These are phyloP conservation scores for Orbicella faveolata DNA, from an alignment of 64 coral and sea anemone species.

Conservation along the genomic window DNA sequence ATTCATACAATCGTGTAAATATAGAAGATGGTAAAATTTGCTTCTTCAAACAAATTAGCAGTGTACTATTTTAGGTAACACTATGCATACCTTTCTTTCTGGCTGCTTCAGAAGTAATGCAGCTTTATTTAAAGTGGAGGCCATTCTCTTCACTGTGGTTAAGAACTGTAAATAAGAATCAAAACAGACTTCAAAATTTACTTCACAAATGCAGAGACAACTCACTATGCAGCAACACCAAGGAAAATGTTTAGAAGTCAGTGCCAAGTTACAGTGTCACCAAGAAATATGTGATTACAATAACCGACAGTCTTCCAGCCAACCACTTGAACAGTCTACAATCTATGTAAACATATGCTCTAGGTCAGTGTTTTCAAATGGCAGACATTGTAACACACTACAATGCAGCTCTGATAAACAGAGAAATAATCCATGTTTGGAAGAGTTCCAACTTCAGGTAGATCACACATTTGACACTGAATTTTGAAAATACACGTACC, in stretches of 20 bases:
- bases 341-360: not conserved
- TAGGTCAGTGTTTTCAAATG: not conserved
- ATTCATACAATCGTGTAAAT: too few relatives aligned
- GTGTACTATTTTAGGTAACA: not conserved
- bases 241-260: too few relatives aligned
- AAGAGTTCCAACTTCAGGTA: not conserved
- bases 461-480: not conserved
- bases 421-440: too few relatives aligned
- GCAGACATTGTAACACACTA: not conserved
- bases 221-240: too few relatives aligned
- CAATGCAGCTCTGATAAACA: too few relatives aligned
- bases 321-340: too few relatives aligned
- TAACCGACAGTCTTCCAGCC: too few relatives aligned
- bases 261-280: too few relatives aligned
- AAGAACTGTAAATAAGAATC: not conserved
- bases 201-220: not conserved
- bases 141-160: slow-evolving; percentile 63
- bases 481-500: too few relatives aligned
- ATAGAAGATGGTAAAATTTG: too few relatives aligned
- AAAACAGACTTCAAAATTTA: slow-evolving; percentile 1
- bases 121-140: slow-evolving; percentile 61
- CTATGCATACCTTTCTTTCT: slow-evolving; percentile 65
- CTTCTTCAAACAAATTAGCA: not conserved
- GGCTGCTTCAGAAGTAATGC: slow-evolving; percentile 67
- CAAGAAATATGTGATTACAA: too few relatives aligned